Base-by-base conservation (phyloP, 2,113 vertebrate species). In the Alosa alosa region DNA sequence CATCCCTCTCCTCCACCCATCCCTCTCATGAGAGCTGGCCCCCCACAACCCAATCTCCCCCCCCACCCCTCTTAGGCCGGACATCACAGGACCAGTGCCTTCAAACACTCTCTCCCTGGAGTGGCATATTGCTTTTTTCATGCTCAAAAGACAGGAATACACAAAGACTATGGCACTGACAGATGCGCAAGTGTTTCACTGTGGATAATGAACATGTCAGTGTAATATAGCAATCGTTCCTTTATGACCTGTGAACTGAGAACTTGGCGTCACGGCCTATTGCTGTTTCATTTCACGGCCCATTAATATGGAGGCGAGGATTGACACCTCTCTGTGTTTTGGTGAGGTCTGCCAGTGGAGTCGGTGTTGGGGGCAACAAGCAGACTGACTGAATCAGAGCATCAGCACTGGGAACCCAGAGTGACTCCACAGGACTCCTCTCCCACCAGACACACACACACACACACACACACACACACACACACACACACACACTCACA, bases 201-300 rank as follows among this genome's bases (percentile, higher is more conserved):
- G 64, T 72, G 11, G 25, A 31, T 72, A 72, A 72, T 72, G 64
- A 72, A 72, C 64, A 72, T 72, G 64, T 72, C 64, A 72, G 64
- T 72, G 64, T 1, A 72, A 72, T 72, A 31, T 13, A 31, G 64
- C 64, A 13, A 36, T 36, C n/a, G 36, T 36, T 72, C 64, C 25
- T 72, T 72, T 36, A 36, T 72, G 64, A 72, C 64, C 64, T 72
- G 64, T 36, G 64, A 72, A 72, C n/a, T 72, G 64, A 72, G 64
- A 72, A 72, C 64, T 13, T 1, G 25, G 36, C 64, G 64, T 72
- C 64, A 72, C 64, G 64, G 64, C 64, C 64, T 72, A 72, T 72
- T 39, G 25, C 84, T 55, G 84, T 75, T 78, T 81, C 64, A 15
- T 17, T 60, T 20, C 81, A 83, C 45, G 64, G 25, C 9, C 64